A percentile compares a stretch with the other conserved stretches of the same genome.
These are phyloP conservation scores for Acestrorhynchus altus DNA, from an alignment of 2,797 vertebrate species.

Conservation along the genomic window DNA sequence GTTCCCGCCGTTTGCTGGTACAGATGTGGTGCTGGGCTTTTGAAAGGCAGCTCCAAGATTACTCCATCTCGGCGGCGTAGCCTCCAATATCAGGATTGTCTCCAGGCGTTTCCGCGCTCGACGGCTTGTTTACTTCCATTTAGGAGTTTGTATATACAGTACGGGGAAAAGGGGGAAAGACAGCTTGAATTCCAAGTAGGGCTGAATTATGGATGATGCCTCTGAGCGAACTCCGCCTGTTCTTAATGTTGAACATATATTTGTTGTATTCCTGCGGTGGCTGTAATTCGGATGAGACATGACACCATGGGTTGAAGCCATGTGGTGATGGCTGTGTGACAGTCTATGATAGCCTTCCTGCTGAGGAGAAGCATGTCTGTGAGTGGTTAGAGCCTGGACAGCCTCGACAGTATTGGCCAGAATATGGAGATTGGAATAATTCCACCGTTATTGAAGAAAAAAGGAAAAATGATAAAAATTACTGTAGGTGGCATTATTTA, in stretches of 20 bases:
- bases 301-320: conserved; percentile 62
- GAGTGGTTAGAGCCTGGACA: not conserved
- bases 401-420: no score
- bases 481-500: no score
- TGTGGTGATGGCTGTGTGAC: conserved; percentile 67
- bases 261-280: conserved; percentile 64
- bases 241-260: conserved; percentile 68
- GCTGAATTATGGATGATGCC: conserved; percentile 74
- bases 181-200: conserved; percentile 55
- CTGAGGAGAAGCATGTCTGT: not conserved
- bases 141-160: conserved; percentile 61
- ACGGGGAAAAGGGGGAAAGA: conserved; percentile 49
- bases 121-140: conserved; percentile 62
- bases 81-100: conserved; percentile 28
- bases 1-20: not conserved
- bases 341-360: conserved; percentile 3
- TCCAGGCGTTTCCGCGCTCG: conserved; percentile 52
- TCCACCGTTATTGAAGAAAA: no score
- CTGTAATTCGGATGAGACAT: conserved; percentile 65
- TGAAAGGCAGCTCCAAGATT: not conserved
- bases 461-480: no score
- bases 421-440: no score
- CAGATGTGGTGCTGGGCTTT: not conserved
- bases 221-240: conserved; percentile 62
- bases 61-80: conserved; percentile 18